phyloP scores from a whole-genome alignment of 2,888 invertebrate species.

The Cetonia aurata region DNA sequence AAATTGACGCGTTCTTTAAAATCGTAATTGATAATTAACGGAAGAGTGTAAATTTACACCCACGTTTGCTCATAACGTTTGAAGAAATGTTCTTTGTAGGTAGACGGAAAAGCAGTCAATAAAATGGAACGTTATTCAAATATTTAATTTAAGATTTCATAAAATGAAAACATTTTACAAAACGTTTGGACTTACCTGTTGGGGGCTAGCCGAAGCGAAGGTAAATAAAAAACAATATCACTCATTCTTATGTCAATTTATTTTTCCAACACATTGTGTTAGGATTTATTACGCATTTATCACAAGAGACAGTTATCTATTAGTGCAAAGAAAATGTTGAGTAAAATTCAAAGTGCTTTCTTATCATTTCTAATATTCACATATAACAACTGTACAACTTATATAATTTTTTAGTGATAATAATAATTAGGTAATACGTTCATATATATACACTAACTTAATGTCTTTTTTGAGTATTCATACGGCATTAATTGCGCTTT shows the following conservation, averaged over 20 bases:
- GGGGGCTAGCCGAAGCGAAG: not conserved
- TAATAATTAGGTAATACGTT: not conserved
- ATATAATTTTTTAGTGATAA: not conserved
- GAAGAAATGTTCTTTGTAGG: too few species aligned
- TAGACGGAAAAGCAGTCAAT: too few species aligned
- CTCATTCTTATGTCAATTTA: slow-evolving; percentile 25
- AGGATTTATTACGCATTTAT: slow-evolving; percentile 30
- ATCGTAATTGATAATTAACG: slow-evolving; percentile 28
- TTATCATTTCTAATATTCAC: slow-evolving; percentile 21
- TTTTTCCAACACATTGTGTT: slow-evolving; percentile 33
- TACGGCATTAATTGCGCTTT: too few species aligned
- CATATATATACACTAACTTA: not conserved
- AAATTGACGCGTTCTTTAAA: slow-evolving; percentile 12
- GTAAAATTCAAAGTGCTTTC: slow-evolving; percentile 33
- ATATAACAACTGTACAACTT: slow-evolving; percentile 25
- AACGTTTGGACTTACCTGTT: too few species aligned
- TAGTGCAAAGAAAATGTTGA: slow-evolving; percentile 41
- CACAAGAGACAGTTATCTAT: slow-evolving; percentile 45
- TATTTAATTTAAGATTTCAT: too few species aligned
- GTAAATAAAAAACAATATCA: not conserved
- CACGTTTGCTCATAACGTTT: too few species aligned
- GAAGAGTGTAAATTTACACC: not conserved
- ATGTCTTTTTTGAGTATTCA: too few species aligned
- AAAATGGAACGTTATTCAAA: too few species aligned
- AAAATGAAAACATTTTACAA: too few species aligned